Evolutionary conservation across 2,113 vertebrate species (phyloP), one percentile per base, ranked within the genome.

Genomic region (Trinectes maculatus): DNA sequence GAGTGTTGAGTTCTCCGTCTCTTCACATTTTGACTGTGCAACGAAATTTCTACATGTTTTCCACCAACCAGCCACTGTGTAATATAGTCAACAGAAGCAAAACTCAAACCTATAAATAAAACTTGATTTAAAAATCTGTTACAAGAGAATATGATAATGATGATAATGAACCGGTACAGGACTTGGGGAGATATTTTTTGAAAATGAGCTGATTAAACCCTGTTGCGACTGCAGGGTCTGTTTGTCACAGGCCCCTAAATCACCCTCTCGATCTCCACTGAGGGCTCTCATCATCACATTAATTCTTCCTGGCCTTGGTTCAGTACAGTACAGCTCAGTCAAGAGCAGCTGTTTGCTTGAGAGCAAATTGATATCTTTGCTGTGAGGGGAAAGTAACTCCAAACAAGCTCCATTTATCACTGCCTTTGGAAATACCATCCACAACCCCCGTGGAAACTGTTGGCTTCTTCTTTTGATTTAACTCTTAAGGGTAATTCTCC

Each of bases 401-500:
- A 13, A 28, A 77, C 77, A 83, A 81, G 66, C 34, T 76, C 49
- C 59, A 75, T 83, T 77, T 61, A 85, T 87, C 82, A 76, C 46
- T 7, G 12, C 64, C 60, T 48, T 49, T 69, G 55, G 44, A 83
- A 84, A 82, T 48, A 78, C 5, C 48, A 49, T 78, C 71, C 55
- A 58, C 63, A 57, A 43, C 54, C 55, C 49, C 0, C 19, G 37
- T 79, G 70, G 55, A 76, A 79, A 67, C 48, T 34, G 33, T 34
- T 71, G 24, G 47, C 37, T 39, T 56, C 31, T 33, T 54, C 56
- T 77, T 44, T 34, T 55, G 37, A 72, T 67, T 66, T 60, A 68
- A 74, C 74, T 65, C 43, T 43, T 1, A 56, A 59, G 29, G 48
- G 44, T 53, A 70, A 76, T 63, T 52, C 53, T 62, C 43, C 47